Conservation (phyloP, 2,113 vertebrate species). For the Rhinolophus ferrumequinum region DNA sequence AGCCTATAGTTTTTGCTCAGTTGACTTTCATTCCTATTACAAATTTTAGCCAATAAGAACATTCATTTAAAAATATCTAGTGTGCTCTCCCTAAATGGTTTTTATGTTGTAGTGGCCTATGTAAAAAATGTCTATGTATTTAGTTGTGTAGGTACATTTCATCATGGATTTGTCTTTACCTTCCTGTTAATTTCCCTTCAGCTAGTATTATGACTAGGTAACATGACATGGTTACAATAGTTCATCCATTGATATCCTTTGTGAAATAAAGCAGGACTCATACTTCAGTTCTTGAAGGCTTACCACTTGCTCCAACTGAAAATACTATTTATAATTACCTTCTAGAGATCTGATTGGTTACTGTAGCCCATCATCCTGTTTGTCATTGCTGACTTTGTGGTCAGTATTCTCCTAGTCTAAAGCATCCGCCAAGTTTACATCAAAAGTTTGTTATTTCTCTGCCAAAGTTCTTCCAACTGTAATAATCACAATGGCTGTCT, state of each 20-base stretch:
- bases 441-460: not conserved
- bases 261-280: not conserved
- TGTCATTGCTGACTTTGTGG: not conserved
- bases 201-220: not conserved
- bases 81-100: not conserved
- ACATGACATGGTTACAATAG: not conserved
- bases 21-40: not conserved
- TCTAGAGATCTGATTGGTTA: not conserved
- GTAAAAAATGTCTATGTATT: not conserved
- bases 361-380: not conserved
- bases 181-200: not conserved
- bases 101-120: not conserved
- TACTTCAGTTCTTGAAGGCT: not conserved
- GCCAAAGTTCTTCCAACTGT: not conserved
- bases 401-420: not conserved
- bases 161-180: not conserved
- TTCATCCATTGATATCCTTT: not conserved
- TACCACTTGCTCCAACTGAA: not conserved
- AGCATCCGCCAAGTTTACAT: not conserved
- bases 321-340: not conserved
- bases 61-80: not conserved
- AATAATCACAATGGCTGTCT: not conserved
- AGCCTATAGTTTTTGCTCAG: not conserved
- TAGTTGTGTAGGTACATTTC: not conserved
- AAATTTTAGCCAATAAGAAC: conserved; percentile 30